Evolutionary conservation across 2,888 invertebrate species (phyloP), one percentile per base, ranked within the genome.

Genomic region (Macrosoma leucophasiata): DNA sequence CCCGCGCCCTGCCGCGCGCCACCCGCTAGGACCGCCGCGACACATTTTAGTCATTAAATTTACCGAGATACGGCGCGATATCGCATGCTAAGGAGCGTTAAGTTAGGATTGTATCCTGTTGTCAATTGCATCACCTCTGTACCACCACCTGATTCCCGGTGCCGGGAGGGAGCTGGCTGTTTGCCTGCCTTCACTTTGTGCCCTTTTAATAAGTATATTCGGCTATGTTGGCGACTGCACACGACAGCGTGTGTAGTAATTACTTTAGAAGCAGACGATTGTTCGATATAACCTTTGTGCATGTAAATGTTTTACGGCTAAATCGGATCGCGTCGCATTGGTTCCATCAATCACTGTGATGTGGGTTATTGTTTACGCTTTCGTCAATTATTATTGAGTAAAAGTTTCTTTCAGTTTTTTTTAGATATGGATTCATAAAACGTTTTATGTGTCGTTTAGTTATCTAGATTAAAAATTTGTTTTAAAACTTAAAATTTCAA

Each of bases 131-230:
- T 55, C 56, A 58, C 52, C 57, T 59, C 46, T 27, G 33, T 40
- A 43, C 27, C 44, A 49, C 54, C 58, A 63, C 58, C 62, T 62
- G 62, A 60, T 56, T 58, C 57, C 47, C 55, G 53, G 46, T 46
- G 43, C 45, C 48, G 46, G 50, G 36, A 41, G 50, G 48, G 49
- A 38, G 43, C 48, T 46, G 47, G 50, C 41, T 44, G 52, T 50
- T 48, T 50, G 50, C 50, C 45, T 41, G 50, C 50, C 41, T 46
- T 47, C 36, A 51, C 55, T 58, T 58, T 61, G 59, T 55, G 48
- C 49, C 43, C 48, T 39, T 43, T 52, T 55, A 55, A 56, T 54
- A 52, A 56, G 53, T 50, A 55, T 52, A 52, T 49, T 52, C 50
- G 47, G 52, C 50, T 48, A 46, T 50, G 53, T 48, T 50, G 49